Evolutionary conservation across 2,113 vertebrate genomes (phyloP).

Genomic region (Pampusana beccarii): DNA sequence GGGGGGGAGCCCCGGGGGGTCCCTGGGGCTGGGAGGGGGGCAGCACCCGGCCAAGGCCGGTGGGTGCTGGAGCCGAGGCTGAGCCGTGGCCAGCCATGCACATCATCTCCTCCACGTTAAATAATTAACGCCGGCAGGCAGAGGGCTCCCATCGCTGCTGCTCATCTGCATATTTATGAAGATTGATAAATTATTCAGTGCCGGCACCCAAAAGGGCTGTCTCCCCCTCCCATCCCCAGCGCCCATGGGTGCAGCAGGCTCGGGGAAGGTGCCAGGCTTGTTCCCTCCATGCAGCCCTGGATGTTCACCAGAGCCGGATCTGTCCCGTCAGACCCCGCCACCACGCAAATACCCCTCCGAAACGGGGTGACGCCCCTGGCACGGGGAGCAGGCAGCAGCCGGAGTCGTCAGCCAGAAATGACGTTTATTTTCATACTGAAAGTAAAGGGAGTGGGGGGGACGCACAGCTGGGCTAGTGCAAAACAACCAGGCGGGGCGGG

Average conservation of each 20-base stretch:
- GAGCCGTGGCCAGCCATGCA: not conserved
- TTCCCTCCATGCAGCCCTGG: not conserved
- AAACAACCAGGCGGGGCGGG: slow-evolving; percentile 16
- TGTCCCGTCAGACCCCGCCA: not conserved
- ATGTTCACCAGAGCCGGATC: not conserved
- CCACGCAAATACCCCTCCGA: not conserved
- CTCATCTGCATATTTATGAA: slow-evolving; percentile 83
- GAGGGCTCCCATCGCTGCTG: slow-evolving; percentile 51
- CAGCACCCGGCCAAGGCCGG: fast-evolving
- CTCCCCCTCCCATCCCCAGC: not conserved
- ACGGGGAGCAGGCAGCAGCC: not conserved
- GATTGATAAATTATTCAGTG: slow-evolving; percentile 76
- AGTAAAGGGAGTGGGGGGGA: slow-evolving; percentile 27
- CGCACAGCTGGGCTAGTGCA: slow-evolving; percentile 74
- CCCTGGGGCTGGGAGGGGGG: not conserved
- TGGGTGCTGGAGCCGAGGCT: fast-evolving
- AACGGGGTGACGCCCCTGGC: fast-evolving
- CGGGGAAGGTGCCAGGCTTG: not conserved
- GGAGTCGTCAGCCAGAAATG: slow-evolving; percentile 46
- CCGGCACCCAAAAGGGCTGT: not conserved
- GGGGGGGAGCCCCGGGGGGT: not conserved
- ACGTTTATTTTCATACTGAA: slow-evolving; percentile 75
- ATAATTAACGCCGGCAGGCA: slow-evolving; percentile 77
- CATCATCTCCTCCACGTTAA: slow-evolving; percentile 64
- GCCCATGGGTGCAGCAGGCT: not conserved